phyloP scores from a whole-genome alignment of 2,888 invertebrate genomes.

The Muschampia plurimacula region DNA sequence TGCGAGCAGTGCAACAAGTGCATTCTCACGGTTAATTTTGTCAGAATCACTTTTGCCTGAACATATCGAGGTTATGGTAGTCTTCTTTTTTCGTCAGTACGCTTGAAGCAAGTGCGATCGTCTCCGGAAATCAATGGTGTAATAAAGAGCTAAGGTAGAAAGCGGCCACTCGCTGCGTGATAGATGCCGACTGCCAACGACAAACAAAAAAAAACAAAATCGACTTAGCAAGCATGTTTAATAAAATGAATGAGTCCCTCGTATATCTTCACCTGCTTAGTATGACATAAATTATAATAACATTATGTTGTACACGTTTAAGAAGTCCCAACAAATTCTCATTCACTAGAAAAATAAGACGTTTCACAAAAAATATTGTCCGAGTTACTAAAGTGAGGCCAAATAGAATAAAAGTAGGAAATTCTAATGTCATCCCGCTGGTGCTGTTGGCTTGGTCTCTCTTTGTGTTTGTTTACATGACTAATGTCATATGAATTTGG shows the following conservation, averaged over 20 bases:
- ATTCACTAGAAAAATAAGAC: slow-evolving; percentile 81
- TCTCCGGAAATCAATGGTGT: slow-evolving; percentile 81
- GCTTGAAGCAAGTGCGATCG: slow-evolving; percentile 42
- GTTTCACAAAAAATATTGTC: slow-evolving; percentile 75
- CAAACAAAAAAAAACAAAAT: slow-evolving; percentile 79
- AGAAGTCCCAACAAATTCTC: slow-evolving; percentile 83
- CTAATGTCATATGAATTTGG: slow-evolving; percentile 57
- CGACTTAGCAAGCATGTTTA: slow-evolving; percentile 85
- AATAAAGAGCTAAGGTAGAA: slow-evolving; percentile 82
- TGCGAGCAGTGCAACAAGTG: slow-evolving; percentile 27
- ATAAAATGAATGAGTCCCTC: slow-evolving; percentile 84
- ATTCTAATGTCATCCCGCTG: slow-evolving; percentile 65
- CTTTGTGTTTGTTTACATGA: slow-evolving; percentile 62
- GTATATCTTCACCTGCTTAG: slow-evolving; percentile 86
- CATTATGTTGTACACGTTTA: slow-evolving; percentile 84
- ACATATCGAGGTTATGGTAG: slow-evolving; percentile 43
- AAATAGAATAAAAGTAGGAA: slow-evolving; percentile 69
- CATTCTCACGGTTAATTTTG: slow-evolving; percentile 37
- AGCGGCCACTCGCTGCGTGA: slow-evolving; percentile 83
- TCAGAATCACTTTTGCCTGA: slow-evolving; percentile 37
- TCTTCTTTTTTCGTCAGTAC: slow-evolving; percentile 29
- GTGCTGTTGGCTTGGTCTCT: slow-evolving; percentile 56
- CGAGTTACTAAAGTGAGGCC: slow-evolving; percentile 69
- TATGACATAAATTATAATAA: slow-evolving; percentile 85
- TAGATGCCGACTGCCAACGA: slow-evolving; percentile 78